Evolutionary conservation across 1,140 invertebrate genomes (phyloP), one percentile per base, ranked within the genome.

Genomic region (Brachionus paranguensis): DNA sequence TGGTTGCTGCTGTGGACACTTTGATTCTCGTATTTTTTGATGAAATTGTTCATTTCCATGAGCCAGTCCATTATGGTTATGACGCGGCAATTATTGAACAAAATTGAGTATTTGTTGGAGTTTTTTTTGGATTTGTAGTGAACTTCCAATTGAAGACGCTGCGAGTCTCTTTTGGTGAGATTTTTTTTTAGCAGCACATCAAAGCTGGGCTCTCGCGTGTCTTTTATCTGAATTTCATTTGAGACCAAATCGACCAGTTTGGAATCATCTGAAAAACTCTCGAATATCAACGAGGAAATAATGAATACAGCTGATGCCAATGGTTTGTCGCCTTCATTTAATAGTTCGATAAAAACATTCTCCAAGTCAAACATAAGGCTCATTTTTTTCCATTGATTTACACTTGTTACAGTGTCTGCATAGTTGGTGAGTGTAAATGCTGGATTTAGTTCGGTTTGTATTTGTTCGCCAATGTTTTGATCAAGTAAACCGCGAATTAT

Each of bases 401-500:
- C 3, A 20, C n/a, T 72, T 43, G 41, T 20, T 3, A 3, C 37
- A 87, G 88, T 85, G 86, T 87, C 74, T 88, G 84, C 6, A 88
- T 86, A 85, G 87, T 89, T 88, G 87, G 53, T 41, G 11, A 89
- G 88, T 85, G 87, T 85, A 53, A 87, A 89, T 43, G 86, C 86
- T 11, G 88, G 88, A 76, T 76, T 87, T 85, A 84, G 88, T 87
- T 85, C 83, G 27, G 95, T 93, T 84, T 94, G 93, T 12, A 96
- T 89, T 84, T 92, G 92, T 89, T 99, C 96, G 14, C 95, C 96
- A 55, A 99, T 92, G 90, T 99, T 99, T 87, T 95, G 94, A 0
- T 93, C 92, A 0, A 99, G 89, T 24, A 99, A 90, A 27, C 95
- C 96, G 70, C 94, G 92, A 20, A 98, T 92, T 10, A 98, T 88